These are phyloP conservation scores for Lochmaea crataegi DNA, from an alignment of 2,888 invertebrate genomes.

Conservation along the genomic window DNA sequence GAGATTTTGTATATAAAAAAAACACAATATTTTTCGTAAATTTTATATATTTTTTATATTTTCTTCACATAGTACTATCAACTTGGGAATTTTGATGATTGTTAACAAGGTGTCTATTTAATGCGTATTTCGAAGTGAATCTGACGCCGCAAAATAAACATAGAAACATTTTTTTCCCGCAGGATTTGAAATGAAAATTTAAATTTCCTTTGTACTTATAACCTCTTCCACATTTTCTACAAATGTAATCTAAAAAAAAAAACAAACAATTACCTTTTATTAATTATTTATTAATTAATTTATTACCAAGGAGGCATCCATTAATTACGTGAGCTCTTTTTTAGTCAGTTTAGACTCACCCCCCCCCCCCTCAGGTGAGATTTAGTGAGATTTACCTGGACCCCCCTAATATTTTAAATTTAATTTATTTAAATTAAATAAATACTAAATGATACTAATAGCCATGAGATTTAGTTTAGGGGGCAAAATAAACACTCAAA, in stretches of 20 bases:
- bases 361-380: too few species aligned
- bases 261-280: neutral
- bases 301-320: too few species aligned
- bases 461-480: too few species aligned
- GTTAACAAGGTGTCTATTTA: slow-evolving; percentile 8
- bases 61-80: neutral
- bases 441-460: too few species aligned
- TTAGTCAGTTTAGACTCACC: too few species aligned
- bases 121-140: slow-evolving; percentile 9
- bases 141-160: neutral
- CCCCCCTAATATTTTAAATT: too few species aligned
- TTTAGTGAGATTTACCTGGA: too few species aligned
- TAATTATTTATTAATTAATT: too few species aligned
- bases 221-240: slow-evolving; percentile 16
- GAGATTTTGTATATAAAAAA: too few species aligned
- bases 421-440: too few species aligned
- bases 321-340: too few species aligned
- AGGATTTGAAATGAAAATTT: slow-evolving; percentile 53
- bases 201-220: slow-evolving; percentile 79
- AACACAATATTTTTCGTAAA: neutral
- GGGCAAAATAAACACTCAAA: too few species aligned
- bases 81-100: neutral
- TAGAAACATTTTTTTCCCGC: slow-evolving; percentile 25
- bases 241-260: slow-evolving; percentile 1
- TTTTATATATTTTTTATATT: neutral